A percentile compares a stretch with the other conserved stretches of the same genome.
Conservation (phyloP, 2,113 vertebrate genomes). For the Hemichromis elongatus region DNA sequence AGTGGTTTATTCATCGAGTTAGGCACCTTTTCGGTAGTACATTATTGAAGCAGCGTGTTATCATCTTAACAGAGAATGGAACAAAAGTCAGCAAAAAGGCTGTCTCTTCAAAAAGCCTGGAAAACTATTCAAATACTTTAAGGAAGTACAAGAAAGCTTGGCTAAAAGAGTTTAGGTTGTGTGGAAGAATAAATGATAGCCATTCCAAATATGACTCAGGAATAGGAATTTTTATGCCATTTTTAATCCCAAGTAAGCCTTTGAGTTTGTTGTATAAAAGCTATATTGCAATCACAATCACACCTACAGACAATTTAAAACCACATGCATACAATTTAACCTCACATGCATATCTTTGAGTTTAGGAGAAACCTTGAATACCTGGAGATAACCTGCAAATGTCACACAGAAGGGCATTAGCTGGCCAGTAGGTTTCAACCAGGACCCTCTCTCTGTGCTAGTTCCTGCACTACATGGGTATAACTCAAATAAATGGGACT, state of each 20-base stretch:
- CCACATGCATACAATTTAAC: not conserved
- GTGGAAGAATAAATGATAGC: not conserved
- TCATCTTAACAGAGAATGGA: accelerated
- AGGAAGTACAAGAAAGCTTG: not conserved
- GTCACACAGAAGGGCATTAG: not conserved
- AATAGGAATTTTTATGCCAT: not conserved
- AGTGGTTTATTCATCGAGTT: not conserved
- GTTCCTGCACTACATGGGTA: not conserved
- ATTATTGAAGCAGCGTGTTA: not conserved
- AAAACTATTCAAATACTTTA: not conserved
- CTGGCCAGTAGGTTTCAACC: not conserved
- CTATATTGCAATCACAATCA: accelerated
- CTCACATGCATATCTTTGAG: not conserved
- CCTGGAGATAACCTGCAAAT: not conserved
- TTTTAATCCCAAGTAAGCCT: not conserved
- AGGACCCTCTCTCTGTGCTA: not conserved
- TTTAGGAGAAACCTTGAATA: not conserved
- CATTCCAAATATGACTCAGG: not conserved
- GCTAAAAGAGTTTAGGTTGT: not conserved
- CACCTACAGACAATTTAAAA: not conserved
- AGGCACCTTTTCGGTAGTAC: not conserved
- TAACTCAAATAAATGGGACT: not conserved
- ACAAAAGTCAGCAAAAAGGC: accelerated
- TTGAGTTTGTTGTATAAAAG: not conserved
- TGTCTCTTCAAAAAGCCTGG: accelerated